These are phyloP conservation scores for Zeugodacus cucurbitae DNA, from an alignment of 1,140 invertebrate species.

Conservation along the genomic window DNA sequence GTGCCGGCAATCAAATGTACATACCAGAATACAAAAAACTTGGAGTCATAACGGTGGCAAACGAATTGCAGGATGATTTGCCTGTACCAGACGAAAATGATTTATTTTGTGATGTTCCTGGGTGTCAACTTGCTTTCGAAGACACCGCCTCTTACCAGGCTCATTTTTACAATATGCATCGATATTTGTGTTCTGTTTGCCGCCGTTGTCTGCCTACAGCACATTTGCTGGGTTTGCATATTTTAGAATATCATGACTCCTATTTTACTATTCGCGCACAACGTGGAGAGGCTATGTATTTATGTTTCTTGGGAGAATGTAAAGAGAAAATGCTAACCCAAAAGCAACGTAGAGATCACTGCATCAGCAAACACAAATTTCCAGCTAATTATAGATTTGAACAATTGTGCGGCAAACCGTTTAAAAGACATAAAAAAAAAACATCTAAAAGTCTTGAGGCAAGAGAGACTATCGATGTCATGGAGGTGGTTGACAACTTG, in stretches of 20 bases:
- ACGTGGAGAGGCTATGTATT: constrained; percentile 72
- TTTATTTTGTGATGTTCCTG: constrained; percentile 41
- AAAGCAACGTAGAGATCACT: constrained; percentile 71
- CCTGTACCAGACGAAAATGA: not conserved
- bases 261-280: constrained; percentile 72
- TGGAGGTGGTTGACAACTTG: constrained; percentile 32
- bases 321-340: constrained; percentile 69
- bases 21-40: constrained; percentile 51
- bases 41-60: constrained; percentile 51
- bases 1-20: not conserved
- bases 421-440: constrained; percentile 26
- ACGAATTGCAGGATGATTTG: constrained; percentile 46
- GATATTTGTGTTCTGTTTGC: constrained; percentile 64
- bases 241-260: constrained; percentile 76
- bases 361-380: constrained; percentile 73
- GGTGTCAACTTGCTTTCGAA: constrained; percentile 20
- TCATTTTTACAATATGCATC: constrained; percentile 46
- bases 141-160: constrained; percentile 2
- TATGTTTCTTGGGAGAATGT: constrained; percentile 76
- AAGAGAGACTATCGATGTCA: constrained; percentile 49
- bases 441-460: constrained; percentile 43
- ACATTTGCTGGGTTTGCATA: constrained; percentile 76
- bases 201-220: constrained; percentile 72
- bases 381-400: constrained; percentile 75
- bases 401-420: constrained; percentile 44